Conservation (phyloP, 2,113 vertebrate species). For the Solenodon paradoxus region DNA sequence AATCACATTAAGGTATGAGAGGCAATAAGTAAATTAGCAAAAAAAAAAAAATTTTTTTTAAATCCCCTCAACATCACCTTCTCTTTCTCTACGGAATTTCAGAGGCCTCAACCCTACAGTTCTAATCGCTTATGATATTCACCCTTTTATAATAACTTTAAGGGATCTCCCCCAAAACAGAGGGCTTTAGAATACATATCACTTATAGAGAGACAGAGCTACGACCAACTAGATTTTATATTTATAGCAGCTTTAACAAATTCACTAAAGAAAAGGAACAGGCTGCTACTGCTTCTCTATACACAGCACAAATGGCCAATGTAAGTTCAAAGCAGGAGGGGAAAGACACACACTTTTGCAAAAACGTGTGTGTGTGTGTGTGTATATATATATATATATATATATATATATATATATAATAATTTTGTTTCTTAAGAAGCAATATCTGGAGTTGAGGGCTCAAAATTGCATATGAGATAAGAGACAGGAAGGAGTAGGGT, state of each 20-base stretch:
- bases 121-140: slow-evolving; percentile 70
- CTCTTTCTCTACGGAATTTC: slow-evolving; percentile 56
- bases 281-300: slow-evolving; percentile 75
- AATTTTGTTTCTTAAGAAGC: slow-evolving; percentile 63
- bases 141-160: slow-evolving; percentile 51
- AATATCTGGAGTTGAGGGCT: slow-evolving; percentile 73
- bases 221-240: slow-evolving; percentile 80
- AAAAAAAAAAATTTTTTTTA: neutral
- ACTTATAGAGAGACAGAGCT: slow-evolving; percentile 77
- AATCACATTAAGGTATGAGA: slow-evolving; percentile 87
- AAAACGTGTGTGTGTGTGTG: no score
- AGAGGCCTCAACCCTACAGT: slow-evolving; percentile 80
- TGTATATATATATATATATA: no score
- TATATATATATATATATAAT: neutral
- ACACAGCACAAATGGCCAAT: slow-evolving; percentile 67
- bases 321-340: slow-evolving; percentile 13
- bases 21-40: slow-evolving; percentile 85
- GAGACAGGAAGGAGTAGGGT: slow-evolving; percentile 72
- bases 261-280: slow-evolving; percentile 73
- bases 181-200: slow-evolving; percentile 69
- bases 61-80: slow-evolving; percentile 21
- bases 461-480: slow-evolving; percentile 75
- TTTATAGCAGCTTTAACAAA: slow-evolving; percentile 83
- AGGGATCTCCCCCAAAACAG: slow-evolving; percentile 64
- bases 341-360: neutral